Base-by-base conservation (phyloP, 2,113 vertebrate genomes). In the Peromyscus polionotus region DNA sequence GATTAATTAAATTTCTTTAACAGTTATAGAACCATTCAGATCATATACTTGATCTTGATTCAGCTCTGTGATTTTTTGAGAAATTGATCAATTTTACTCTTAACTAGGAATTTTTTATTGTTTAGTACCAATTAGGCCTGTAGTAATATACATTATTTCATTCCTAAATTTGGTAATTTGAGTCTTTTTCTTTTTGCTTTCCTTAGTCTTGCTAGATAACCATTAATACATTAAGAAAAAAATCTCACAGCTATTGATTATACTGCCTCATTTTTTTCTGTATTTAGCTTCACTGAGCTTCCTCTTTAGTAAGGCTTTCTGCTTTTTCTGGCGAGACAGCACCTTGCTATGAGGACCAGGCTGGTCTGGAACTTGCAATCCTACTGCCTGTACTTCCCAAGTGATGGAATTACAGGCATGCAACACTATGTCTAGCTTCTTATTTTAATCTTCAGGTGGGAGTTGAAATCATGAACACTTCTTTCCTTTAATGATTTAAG, bases 401-500 rank as follows among this genome's bases (percentile, higher is more conserved):
- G 39, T 76, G 5, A 48, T 28, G 75, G 24, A 42, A 48, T 48
- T 48, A 76, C 2, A 45, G 75, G 24, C 42, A 28, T 28, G 75
- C 75, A 76, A 76, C 42, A 76, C 24, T 76, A 33, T 33, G 17
- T 51, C 77, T 16, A 76, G 73, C 24, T 76, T 75, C 20, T 36
- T n/a, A 72, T 72, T 72, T 72, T 45, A 57, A 89, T 89, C 31
- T 85, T 95, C 33, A 88, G 54, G 81, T 93, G 6, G 24, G 61
- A 72, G 31, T 17, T 92, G 12, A 72, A 70, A 63, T 83, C 75
- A 88, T 39, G 70, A n/a, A 70, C 33, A 72, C 36, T 31, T 94
- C 95, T 86, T 31, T 87, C 11, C 24, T 85, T 92, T 94, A 90
- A 90, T 95, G 39, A 91, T n/a, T 81, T 59, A 94, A 93, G 45